Evolutionary conservation across 92 coral and sea anemone genomes (phyloP).

Genomic region (Epizoanthus scotinus): DNA sequence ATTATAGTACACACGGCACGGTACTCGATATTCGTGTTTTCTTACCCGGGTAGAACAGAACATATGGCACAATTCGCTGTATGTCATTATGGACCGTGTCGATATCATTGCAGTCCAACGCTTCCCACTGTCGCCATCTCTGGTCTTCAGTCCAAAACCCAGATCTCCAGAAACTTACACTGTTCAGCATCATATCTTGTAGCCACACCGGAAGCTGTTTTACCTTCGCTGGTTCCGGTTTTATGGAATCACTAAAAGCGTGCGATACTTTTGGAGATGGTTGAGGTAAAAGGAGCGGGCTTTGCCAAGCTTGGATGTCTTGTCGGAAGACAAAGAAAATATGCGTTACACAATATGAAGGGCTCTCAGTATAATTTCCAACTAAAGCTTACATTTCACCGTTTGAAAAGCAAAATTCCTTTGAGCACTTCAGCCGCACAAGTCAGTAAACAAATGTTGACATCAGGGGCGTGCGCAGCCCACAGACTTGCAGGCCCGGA

Average conservation of each 20-base stretch:
- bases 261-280: neutral
- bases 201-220: constrained; percentile 76
- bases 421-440: no score
- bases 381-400: no score
- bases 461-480: no score
- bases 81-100: constrained; percentile 88
- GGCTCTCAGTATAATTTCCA: no score
- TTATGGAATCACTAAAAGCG: neutral
- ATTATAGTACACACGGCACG: no score
- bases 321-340: neutral
- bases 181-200: constrained; percentile 72
- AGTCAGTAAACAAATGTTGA: no score
- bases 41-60: constrained; percentile 82
- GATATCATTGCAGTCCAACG: constrained; percentile 80
- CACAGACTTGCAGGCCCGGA: no score
- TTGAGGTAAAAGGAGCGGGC: constrained; percentile 49
- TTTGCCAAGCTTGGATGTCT: constrained; percentile 69
- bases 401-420: no score
- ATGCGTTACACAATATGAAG: no score
- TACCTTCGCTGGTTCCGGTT: constrained; percentile 42
- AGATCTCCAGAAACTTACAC: constrained; percentile 84
- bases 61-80: constrained; percentile 82
- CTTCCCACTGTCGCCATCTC: constrained; percentile 91
- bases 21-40: neutral
- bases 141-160: constrained; percentile 91